Percentiles rank a stretch among this genome's conserved stretches.
These are phyloP conservation scores for Atlantisia rogersi DNA, from an alignment of 2,113 vertebrate genomes.

Conservation along the genomic window DNA sequence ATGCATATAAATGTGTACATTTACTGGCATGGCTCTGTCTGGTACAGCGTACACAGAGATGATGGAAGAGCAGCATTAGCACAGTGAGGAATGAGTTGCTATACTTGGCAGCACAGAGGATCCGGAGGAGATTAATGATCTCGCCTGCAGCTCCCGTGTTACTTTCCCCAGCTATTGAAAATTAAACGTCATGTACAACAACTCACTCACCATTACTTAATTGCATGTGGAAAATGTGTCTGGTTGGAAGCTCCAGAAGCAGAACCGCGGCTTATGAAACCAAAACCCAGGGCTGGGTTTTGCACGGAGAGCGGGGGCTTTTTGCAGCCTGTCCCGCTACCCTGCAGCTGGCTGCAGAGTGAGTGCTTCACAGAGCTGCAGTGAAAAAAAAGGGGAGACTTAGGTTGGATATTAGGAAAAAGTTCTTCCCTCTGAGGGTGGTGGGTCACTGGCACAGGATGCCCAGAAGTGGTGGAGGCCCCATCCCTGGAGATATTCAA, in stretches of 20 bases:
- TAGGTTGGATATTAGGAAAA: too few relatives aligned
- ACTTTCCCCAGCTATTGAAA: slow-evolving; percentile 42
- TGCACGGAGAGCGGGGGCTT: not conserved
- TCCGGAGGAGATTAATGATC: slow-evolving; percentile 67
- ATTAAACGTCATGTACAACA: slow-evolving; percentile 52
- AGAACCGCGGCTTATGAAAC: slow-evolving; percentile 18
- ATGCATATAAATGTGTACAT: slow-evolving; percentile 30
- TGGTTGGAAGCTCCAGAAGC: slow-evolving; percentile 47
- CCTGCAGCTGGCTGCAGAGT: not conserved
- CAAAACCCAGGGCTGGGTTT: slow-evolving; percentile 2
- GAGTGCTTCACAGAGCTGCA: not conserved
- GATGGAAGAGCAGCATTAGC: slow-evolving; percentile 53
- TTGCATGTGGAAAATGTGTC: slow-evolving; percentile 62
- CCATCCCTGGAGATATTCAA: too few relatives aligned
- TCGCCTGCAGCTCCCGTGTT: slow-evolving; percentile 55
- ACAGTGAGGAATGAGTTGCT: slow-evolving; percentile 68
- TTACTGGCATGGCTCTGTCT: not conserved
- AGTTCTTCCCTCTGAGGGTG: too few relatives aligned
- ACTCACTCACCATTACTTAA: slow-evolving; percentile 65
- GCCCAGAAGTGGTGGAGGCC: too few relatives aligned
- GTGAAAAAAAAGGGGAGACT: too few relatives aligned
- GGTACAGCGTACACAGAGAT: not conserved
- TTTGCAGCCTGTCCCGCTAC: not conserved
- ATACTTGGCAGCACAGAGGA: slow-evolving; percentile 63
- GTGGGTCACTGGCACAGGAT: too few relatives aligned